These are phyloP conservation scores for Cryptops parisi DNA, from an alignment of 2,888 invertebrate species.

Conservation along the genomic window DNA sequence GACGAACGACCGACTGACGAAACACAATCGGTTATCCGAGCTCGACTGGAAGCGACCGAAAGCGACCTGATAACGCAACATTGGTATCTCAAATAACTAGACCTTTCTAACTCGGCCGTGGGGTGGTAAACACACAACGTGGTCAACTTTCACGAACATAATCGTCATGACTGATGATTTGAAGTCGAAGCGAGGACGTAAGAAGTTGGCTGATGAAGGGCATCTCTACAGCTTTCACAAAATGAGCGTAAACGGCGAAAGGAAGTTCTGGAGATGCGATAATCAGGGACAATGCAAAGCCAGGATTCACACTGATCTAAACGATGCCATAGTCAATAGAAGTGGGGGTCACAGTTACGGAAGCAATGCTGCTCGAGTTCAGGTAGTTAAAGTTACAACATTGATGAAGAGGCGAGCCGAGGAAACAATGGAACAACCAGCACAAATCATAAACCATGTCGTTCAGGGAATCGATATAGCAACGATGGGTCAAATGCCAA, in stretches of 20 bases:
- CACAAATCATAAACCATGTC: not conserved
- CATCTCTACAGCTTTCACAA: not conserved
- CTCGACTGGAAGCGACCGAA: too few relatives aligned
- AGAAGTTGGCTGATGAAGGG: too few relatives aligned
- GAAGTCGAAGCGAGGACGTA: too few relatives aligned
- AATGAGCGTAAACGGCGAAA: not conserved
- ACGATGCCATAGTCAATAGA: not conserved
- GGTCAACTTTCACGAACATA: too few relatives aligned
- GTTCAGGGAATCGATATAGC: not conserved
- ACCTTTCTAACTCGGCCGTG: too few relatives aligned
- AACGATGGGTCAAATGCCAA: not conserved
- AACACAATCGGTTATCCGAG: too few relatives aligned
- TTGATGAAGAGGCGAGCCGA: not conserved
- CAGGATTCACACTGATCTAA: not conserved
- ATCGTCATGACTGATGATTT: too few relatives aligned
- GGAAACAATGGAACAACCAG: not conserved
- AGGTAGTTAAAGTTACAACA: not conserved
- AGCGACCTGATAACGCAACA: too few relatives aligned
- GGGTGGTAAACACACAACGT: too few relatives aligned
- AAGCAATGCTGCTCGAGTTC: slow-evolving; percentile 3
- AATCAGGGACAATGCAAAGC: too few relatives aligned
- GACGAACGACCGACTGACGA: too few relatives aligned
- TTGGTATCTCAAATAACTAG: too few relatives aligned
- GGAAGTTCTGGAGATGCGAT: not conserved
- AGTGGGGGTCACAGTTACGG: not conserved